Evolutionary conservation across 2,888 invertebrate species (phyloP), one percentile per base, ranked within the genome.

Genomic region (Lissonota sp.): DNA sequence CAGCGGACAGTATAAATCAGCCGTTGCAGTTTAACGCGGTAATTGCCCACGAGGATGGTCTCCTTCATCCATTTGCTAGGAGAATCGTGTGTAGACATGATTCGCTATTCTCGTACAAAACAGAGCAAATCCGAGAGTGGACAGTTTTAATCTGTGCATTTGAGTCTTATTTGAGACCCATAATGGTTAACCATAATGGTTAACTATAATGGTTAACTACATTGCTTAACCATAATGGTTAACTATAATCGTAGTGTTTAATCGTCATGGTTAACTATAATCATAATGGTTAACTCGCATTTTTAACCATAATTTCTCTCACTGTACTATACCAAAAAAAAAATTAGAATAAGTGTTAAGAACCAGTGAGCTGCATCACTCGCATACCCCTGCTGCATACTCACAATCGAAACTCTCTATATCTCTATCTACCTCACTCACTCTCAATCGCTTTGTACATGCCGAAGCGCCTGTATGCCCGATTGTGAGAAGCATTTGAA

Each of bases 1-100:
- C 75, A 69, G 37, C 66, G 53, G 67, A 78, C 75, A 44, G 63
- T 73, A 69, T 73, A 83, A 82, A 80, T 79, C 78, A 78, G 73
- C 40, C 64, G 73, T 42, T 71, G 62, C 53, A 66, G 53, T 66
- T 79, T 66, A 79, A 75, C 74, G 55, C 77, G 16, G 70, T 79
- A 81, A 79, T 76, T 83, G 71, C 44, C 53, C 66, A 39, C 42
- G 62, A 39, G 64, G 57, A 80, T 7, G 12, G 46, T 66, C 57
- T 58, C 39, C 8, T 55, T 57, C 55, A 7, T 14, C 44, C 63
- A 63, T 69, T 67, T 57, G 10, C 77, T 62, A 63, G 49, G n/a
- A 62, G 37, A 37, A 53, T 37, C 49, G 51, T 44, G 46, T 70
- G 63, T 64, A 64, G 6, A 12, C n/a, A 53, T 46, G 53, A 70